Evolutionary conservation across 2,113 vertebrate genomes (phyloP).

Genomic region (Muntiacus reevesi): DNA sequence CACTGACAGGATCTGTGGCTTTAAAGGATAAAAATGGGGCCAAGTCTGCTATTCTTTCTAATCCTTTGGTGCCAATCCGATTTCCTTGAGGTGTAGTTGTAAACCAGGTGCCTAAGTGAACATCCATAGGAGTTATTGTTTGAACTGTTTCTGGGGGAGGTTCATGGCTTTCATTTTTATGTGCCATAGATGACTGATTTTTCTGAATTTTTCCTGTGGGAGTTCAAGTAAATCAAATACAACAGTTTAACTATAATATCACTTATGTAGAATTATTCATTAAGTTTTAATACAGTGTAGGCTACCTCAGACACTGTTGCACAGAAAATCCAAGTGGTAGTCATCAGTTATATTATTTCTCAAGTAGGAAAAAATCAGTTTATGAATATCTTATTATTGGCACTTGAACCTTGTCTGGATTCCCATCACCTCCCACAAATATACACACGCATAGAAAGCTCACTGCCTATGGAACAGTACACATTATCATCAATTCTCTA

Average conservation of each 20-base stretch:
- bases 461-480: background rate
- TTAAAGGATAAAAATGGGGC: conserved; percentile 80
- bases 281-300: background rate
- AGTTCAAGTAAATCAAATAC: background rate
- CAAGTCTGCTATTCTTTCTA: conserved; percentile 72
- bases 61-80: conserved; percentile 84
- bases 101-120: conserved; percentile 84
- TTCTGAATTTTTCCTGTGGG: conserved; percentile 68
- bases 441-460: background rate
- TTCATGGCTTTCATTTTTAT: conserved; percentile 69
- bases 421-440: background rate
- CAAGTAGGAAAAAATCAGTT: background rate
- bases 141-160: background rate
- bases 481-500: background rate
- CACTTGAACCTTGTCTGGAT: background rate
- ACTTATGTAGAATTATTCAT: background rate
- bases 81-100: conserved; percentile 89
- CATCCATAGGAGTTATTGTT: background rate
- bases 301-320: background rate
- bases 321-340: background rate
- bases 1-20: conserved; percentile 87
- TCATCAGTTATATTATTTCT: background rate
- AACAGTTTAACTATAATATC: background rate
- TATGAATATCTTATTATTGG: background rate
- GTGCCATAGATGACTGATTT: background rate